A percentile compares a stretch with the other conserved stretches of the same genome.
Conservation (phyloP, 2,888 invertebrate species). For the Euplexia lucipara region DNA sequence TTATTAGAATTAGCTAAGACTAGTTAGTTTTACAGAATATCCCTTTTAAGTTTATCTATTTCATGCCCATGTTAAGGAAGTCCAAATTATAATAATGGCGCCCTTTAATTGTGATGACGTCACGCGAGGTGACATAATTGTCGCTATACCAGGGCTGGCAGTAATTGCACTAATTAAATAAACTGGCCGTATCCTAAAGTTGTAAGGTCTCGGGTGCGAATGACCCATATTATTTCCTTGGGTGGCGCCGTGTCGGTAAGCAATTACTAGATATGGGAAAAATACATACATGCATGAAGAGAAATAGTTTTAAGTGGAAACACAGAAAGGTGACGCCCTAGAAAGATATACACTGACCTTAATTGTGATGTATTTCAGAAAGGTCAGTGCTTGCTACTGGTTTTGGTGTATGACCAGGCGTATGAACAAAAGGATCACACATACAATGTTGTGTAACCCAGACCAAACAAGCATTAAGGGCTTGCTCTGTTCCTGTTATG, state of each 20-base stretch:
- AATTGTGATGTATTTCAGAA: too few relatives aligned
- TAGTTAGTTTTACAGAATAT: constrained; percentile 6
- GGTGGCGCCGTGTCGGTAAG: background rate
- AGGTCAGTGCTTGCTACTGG: too few relatives aligned
- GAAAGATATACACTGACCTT: too few relatives aligned
- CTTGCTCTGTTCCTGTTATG: too few relatives aligned
- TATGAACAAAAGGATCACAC: too few relatives aligned
- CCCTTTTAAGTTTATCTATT: constrained; percentile 23
- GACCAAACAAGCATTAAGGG: too few relatives aligned
- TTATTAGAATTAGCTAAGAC: too few relatives aligned
- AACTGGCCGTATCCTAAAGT: constrained; percentile 58
- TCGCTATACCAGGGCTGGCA: constrained; percentile 49
- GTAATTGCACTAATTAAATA: constrained; percentile 62
- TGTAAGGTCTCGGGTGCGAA: constrained; percentile 16
- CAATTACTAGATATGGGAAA: background rate
- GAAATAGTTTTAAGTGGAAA: too few relatives aligned
- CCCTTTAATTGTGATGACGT: constrained; percentile 69
- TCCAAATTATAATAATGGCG: constrained; percentile 66
- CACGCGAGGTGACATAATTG: constrained; percentile 68
- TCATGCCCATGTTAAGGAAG: constrained; percentile 61
- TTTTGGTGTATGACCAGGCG: too few relatives aligned
- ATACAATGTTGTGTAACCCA: too few relatives aligned
- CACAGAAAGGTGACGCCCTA: too few relatives aligned
- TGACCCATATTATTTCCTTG: constrained; percentile 42
- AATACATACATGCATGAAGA: too few relatives aligned